Conservation (phyloP, 1,140 invertebrate genomes). For the Polypedilum pembai region DNA sequence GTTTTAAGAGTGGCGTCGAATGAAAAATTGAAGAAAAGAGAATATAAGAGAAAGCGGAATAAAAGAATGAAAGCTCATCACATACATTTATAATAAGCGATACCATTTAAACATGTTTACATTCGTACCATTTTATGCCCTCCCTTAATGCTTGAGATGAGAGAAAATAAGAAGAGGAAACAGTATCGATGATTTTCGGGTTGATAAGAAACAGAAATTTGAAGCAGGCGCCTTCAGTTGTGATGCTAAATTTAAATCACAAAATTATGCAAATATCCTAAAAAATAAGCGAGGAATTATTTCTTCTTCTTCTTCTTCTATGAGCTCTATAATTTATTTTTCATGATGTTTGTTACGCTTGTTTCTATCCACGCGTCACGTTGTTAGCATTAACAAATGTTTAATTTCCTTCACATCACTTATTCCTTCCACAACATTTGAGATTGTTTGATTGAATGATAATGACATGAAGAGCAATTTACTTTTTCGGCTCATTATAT, state of each 20-base stretch:
- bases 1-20: not conserved
- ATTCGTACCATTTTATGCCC: not conserved
- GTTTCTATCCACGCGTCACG: not conserved
- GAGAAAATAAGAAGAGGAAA: not conserved
- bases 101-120: slow-evolving; percentile 5
- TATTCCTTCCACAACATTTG: not conserved
- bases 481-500: not conserved
- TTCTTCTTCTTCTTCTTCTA: not conserved
- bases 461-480: slow-evolving; percentile 3
- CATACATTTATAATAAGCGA: slow-evolving; percentile 5
- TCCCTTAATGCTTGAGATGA: not conserved
- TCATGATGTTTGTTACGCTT: not conserved
- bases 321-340: not conserved
- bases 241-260: not conserved
- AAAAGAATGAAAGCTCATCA: slow-evolving; percentile 4
- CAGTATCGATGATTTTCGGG: not conserved
- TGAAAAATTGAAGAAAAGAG: no score
- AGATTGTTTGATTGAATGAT: not conserved
- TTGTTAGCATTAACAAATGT: not conserved
- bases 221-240: not conserved
- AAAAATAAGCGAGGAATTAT: not conserved
- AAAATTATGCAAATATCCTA: slow-evolving; percentile 2
- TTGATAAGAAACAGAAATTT: not conserved
- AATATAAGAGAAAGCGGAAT: no score
- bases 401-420: not conserved